Conservation (phyloP, 2,113 vertebrate species). For the Micronycteris hirsuta region DNA sequence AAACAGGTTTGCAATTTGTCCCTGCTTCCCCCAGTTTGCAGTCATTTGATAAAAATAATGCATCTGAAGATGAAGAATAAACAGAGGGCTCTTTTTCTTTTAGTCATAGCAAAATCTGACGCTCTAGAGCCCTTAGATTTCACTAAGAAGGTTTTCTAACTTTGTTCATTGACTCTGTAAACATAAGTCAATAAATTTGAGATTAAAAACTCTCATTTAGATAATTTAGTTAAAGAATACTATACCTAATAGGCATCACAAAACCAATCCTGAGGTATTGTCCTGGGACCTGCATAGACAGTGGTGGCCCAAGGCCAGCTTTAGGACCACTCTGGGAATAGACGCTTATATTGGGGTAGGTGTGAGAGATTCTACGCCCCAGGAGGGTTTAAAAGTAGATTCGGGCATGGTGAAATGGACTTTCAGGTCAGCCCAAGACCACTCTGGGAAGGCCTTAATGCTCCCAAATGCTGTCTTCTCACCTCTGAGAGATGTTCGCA, state of each 20-base stretch:
- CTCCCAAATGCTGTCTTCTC: background rate
- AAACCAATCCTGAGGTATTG: background rate
- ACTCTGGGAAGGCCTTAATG: background rate
- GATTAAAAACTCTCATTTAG: background rate
- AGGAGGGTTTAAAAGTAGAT: background rate
- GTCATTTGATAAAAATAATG: background rate
- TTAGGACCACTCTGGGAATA: background rate
- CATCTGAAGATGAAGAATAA: background rate
- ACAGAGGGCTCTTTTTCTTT: background rate
- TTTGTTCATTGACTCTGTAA: background rate
- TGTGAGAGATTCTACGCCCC: background rate
- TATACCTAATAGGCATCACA: background rate
- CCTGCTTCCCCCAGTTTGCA: background rate
- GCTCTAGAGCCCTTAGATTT: background rate
- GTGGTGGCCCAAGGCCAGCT: background rate
- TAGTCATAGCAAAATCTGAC: background rate
- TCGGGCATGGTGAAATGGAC: background rate
- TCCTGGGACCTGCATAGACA: no score
- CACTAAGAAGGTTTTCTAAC: background rate
- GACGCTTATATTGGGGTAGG: background rate
- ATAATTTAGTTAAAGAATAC: background rate
- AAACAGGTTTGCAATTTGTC: background rate
- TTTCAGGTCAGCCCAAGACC: background rate
- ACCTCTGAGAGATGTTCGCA: background rate
- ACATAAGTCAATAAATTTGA: background rate